Conservation (phyloP, 2,113 vertebrate species). For the Oryzias celebensis region DNA sequence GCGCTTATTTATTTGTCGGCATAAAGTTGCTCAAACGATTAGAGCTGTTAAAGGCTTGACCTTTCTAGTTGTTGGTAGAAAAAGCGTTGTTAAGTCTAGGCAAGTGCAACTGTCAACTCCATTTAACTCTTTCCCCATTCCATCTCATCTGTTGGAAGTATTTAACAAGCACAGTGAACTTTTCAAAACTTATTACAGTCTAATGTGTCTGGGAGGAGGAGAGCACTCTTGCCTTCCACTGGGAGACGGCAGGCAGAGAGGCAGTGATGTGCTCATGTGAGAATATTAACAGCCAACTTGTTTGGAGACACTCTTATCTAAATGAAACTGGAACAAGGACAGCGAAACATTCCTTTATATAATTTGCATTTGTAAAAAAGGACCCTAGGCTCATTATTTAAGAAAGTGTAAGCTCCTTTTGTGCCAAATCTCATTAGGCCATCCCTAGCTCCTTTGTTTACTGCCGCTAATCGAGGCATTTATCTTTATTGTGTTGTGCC, state of each 20-base stretch:
- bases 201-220: conserved; percentile 58
- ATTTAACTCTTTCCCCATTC: conserved; percentile 37
- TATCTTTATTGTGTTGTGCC: conserved; percentile 80
- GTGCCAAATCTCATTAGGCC: conserved; percentile 81
- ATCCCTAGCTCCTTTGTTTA: conserved; percentile 78
- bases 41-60: conserved; percentile 31
- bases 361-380: conserved; percentile 77
- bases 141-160: conserved; percentile 62
- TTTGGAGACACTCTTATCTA: conserved; percentile 78
- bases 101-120: conserved; percentile 47
- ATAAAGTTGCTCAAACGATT: conserved; percentile 17
- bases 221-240: conserved; percentile 58
- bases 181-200: conserved; percentile 74
- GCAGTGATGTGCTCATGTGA: conserved; percentile 78
- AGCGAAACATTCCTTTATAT: conserved; percentile 77
- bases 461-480: conserved; percentile 79
- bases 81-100: conserved; percentile 33
- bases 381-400: conserved; percentile 79
- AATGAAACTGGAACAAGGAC: conserved; percentile 80
- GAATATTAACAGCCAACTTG: conserved; percentile 79
- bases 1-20: conserved; percentile 17
- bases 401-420: conserved; percentile 80
- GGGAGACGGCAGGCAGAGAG: conserved; percentile 63
- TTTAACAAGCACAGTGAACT: conserved; percentile 76
- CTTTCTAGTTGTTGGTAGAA: conserved; percentile 54